phyloP scores from a whole-genome alignment of 2,797 vertebrate genomes.

The Rhynchotus rufescens region DNA sequence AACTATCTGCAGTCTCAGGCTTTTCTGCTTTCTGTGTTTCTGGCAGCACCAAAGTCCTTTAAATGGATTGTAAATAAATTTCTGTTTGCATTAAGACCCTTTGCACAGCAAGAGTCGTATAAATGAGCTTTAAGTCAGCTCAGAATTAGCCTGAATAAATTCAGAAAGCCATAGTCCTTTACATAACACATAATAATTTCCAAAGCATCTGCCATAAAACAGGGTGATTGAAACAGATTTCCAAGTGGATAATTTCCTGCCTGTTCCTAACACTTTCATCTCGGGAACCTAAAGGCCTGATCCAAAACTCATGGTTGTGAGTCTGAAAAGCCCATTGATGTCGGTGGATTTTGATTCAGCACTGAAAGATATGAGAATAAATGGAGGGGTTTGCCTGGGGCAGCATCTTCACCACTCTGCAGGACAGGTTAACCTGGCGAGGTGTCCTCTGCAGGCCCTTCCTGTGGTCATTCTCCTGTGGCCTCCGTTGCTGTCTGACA shows the following conservation, averaged over 20 bases:
- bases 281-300: background rate
- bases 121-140: background rate
- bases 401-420: background rate
- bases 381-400: background rate
- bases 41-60: background rate
- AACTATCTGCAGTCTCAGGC: background rate
- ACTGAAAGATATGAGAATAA: background rate
- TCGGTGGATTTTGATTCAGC: background rate
- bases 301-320: background rate
- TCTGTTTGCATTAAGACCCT: background rate
- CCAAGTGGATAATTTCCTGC: constrained; percentile 16
- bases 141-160: constrained; percentile 19
- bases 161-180: constrained; percentile 28
- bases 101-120: background rate
- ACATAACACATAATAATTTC: constrained; percentile 2
- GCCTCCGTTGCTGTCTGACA: background rate
- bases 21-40: background rate
- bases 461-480: rapidly evolving
- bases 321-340: constrained; percentile 21
- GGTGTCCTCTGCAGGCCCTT: background rate
- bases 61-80: constrained; percentile 23
- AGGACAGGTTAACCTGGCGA: background rate
- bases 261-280: constrained; percentile 6
- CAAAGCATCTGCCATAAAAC: constrained; percentile 37
- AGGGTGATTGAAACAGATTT: constrained; percentile 18